These are phyloP conservation scores for Archilochus colubris DNA, from an alignment of 2,113 vertebrate genomes.

Conservation along the genomic window DNA sequence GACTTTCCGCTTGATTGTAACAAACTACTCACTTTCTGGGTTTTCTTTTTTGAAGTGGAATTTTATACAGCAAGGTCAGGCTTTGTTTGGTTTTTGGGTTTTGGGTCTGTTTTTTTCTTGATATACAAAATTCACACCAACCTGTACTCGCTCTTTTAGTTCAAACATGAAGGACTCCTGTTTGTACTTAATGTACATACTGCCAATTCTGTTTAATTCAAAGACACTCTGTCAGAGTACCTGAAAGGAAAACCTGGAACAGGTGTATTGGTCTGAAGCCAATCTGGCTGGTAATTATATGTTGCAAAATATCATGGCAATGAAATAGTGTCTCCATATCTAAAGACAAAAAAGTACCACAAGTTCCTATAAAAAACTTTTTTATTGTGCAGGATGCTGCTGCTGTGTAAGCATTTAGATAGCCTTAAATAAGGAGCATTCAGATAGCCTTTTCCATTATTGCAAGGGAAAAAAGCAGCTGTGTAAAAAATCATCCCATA, in stretches of 20 bases:
- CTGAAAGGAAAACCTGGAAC: constrained; percentile 10
- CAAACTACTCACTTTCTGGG: constrained; percentile 53
- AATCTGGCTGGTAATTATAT: not conserved
- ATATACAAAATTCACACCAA: constrained; percentile 35
- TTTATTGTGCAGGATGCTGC: not conserved
- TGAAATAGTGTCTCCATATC: not conserved
- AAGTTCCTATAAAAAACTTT: not conserved
- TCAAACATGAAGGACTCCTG: not conserved
- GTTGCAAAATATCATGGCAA: not conserved
- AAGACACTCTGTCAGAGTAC: not conserved
- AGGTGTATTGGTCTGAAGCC: not conserved
- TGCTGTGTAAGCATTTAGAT: not conserved
- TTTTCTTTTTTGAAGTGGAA: constrained; percentile 62
- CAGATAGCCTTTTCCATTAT: not conserved
- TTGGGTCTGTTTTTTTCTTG: not conserved
- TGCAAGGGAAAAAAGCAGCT: not conserved
- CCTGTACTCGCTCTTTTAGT: not conserved
- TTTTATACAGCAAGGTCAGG: constrained; percentile 24
- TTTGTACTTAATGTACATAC: not conserved
- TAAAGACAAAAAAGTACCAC: not conserved
- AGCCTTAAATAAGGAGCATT: not conserved
- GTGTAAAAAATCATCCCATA: not conserved
- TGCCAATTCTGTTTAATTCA: not conserved
- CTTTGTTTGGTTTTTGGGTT: not conserved
- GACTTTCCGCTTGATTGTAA: constrained; percentile 64